Evolutionary conservation across 1,140 invertebrate species (phyloP), one percentile per base, ranked within the genome.

Genomic region (Micrasema longulum): DNA sequence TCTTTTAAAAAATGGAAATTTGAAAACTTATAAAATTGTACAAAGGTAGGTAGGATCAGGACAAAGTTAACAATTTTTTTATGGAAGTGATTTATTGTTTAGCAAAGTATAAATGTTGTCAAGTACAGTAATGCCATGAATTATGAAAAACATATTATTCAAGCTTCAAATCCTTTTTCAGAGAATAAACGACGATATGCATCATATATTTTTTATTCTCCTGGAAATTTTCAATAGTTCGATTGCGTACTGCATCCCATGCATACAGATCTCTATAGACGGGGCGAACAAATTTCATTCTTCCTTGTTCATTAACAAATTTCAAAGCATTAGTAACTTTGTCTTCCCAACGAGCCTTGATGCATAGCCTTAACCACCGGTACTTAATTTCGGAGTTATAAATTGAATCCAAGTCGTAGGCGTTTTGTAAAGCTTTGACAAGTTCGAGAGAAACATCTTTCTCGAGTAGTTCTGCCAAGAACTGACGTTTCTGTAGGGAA

Each of bases 271-370:
- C 94, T 73, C 93, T 90, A 80, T 95, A 97, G 50, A 97, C 87
- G 12, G 95, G 95, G 52, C 93, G 85, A 0, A 95, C 90, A 86
- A 91, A 97, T 79, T 97, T 97, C 92, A 97, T 95, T 70, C 96
- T 88, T 57, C 96, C 95, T 79, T 95, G 89, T 20, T 89, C 86
- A 69, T 91, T 95, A 2, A 95, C 89, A 86, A 97, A 97, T 1
- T 89, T 78, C 18, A 97, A 84, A 7, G 91, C 90, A 31, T 87
- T 82, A 11, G 86, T 79, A 35, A 97, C 83, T 75, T 89, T 88
- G 0, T 88, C 83, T 50, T 88, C 78, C 86, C 94, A 93, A 48
- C 87, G 86, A 6, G 89, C 89, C 79, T 90, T 91, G 0, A 97
- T 85, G 68, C 93, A 90, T 36, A 97, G 79, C 50, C 93, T 87